Evolutionary conservation across 2,113 vertebrate species (phyloP), one percentile per base, ranked within the genome.

Genomic region (Neolamprologus toae): DNA sequence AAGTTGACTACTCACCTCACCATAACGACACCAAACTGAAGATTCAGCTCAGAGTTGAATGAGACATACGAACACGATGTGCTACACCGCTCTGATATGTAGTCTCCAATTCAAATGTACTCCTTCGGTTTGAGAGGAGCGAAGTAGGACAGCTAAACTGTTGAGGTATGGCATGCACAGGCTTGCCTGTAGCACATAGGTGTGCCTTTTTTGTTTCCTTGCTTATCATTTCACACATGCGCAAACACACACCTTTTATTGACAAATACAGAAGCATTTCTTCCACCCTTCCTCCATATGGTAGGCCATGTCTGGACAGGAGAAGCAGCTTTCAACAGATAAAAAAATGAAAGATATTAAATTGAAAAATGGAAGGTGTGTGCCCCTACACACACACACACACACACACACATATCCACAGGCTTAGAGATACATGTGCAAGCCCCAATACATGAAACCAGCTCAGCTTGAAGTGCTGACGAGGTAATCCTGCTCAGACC

Each of bases 321-420:
- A 91, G 91, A 86, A 66, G 90, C 84, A 81, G 81, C 88, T 90
- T 89, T 88, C 90, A 90, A 90, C 89, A 84, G 90, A 85, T 82
- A 49, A 89, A 47, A 94, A 93, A 95, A 92, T 87, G 79, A 85
- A 93, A 92, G 86, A 92, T 94, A 93, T 68, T 37, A 37, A 21
- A 95, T 94, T 95, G 93, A 95, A 95, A 96, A 95, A 89, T 94
- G 86, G 86, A 89, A 93, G 91, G 88, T 90, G 92, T 82, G 85
- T 83, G 59, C 83, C 88, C 80, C 59, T 68, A 86, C 88, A 88
- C 88, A 84, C 86, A 86, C 61, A 14, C 47, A 23, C 23, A 23
- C 42, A 2, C 47, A 2, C 49, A 9, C 47, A 19, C 47, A 21
- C 61, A 68, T 14, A 79, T 63, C 57, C 81, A 31, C 6, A 13